Evolutionary conservation across 2,888 invertebrate species (phyloP), one percentile per base, ranked within the genome.

Genomic region (Trissonchulus sp.): DNA sequence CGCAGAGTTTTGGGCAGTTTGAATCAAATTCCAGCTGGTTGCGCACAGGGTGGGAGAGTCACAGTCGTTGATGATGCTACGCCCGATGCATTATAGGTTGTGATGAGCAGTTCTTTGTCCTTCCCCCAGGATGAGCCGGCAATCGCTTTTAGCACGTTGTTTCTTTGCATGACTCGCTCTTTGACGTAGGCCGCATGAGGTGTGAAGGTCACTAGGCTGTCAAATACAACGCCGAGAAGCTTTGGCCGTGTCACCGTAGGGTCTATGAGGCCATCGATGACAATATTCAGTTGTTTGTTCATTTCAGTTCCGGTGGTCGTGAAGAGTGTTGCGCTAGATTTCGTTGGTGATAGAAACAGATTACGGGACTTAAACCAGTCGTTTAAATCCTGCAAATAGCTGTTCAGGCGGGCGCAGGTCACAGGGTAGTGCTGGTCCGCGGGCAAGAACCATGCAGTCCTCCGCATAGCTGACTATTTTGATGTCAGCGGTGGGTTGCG

Each of bases 401-500:
- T 65, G 8, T 65, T n/a, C 8, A n/a, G 65, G 8, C 8, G 65
- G 28, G 18, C 18, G 18, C n/a, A 18, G 18, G n/a, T 60, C 60
- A n/a, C 60, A 60, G n/a, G n/a, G 60, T 60, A n/a, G 60, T 60
- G n/a, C 18, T 65, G 65, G 65, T 8, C n/a, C 65, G 8, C 31
- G 34, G 28, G 65, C 34, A 31, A 65, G 31, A 30, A 65, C 15
- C n/a, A 30, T 18, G 15, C 28, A 31, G 65, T 65, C 65, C 28
- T 65, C 65, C 31, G 65, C 65, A 65, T 65, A 65, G 15, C 31
- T 31, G 34, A 65, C 65, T 34, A 65, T 30, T n/a, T 65, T 65
- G 65, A 65, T 65, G n/a, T 65, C 31, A 15, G 8, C 18, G 15
- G 65, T 30, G 15, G 65, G 65, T 8, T 15, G 28, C 8, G 65